Evolutionary conservation across 2,888 invertebrate genomes (phyloP), one percentile per base, ranked within the genome.

Genomic region (Dioctria linearis): DNA sequence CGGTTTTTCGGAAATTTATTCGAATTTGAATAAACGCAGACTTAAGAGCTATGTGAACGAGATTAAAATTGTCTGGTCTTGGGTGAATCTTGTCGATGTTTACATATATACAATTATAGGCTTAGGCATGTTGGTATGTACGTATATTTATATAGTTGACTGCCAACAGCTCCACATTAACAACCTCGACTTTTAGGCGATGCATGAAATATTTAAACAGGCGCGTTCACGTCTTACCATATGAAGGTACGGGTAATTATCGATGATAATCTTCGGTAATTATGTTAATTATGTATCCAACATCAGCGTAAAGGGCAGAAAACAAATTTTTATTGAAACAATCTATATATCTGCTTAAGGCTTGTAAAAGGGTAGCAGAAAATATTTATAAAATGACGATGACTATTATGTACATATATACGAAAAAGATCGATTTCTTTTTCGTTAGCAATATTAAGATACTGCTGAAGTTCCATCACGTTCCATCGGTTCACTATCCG

Each of bases 201-300:
- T 6, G 46, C 8, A 46, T 8, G 25, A 25, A 25, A 46, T 46
- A 46, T 46, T 46, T 46, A 46, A 5, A 46, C 5, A 46, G 46
- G 46, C 8, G 5, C 46, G 46, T 46, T 25, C 46, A 8, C 46
- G 25, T 25, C 25, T 25, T 46, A 8, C 46, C 46, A 46, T 54
- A 80, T 40, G 65, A 65, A 65, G 71, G 57, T 79, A 82, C 25
- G 25, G 81, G 83, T 83, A 83, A 84, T 84, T 84, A 83, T 82
- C 82, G 83, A 84, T 83, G 82, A 82, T 83, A 84, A 84, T 84
- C 84, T 83, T 82, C 79, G 65, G 83, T 82, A 83, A 84, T 84
- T 84, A 84, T 83, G 83, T 83, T 84, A 84, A 84, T 84, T 84
- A 84, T 25, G 25, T 80, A 83, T 81, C 82, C 81, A 83, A 81